These are phyloP conservation scores for Atta cephalotes DNA, from an alignment of 1,140 invertebrate genomes.

Conservation along the genomic window DNA sequence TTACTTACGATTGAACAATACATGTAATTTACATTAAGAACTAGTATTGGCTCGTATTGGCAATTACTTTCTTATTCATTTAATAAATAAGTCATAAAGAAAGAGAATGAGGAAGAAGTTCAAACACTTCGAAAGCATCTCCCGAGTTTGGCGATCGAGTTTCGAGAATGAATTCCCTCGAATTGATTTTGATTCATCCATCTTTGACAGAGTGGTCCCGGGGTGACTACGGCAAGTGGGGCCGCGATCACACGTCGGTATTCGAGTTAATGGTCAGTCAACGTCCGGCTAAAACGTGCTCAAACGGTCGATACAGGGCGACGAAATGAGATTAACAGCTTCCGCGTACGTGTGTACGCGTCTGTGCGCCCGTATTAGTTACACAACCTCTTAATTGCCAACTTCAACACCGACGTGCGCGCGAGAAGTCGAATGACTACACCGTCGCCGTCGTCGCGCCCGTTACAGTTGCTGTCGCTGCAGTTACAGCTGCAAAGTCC, in stretches of 20 bases:
- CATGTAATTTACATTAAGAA: no score
- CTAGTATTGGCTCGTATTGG: no score
- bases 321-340: conserved; percentile 74
- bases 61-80: not conserved
- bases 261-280: conserved; percentile 65
- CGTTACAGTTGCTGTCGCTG: not conserved
- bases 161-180: not conserved
- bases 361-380: conserved; percentile 63
- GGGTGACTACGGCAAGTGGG: conserved; percentile 39
- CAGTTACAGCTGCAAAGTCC: not conserved
- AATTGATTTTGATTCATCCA: conserved; percentile 42
- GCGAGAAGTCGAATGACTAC: conserved; percentile 28
- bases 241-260: conserved; percentile 55
- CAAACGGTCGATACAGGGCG: conserved; percentile 66
- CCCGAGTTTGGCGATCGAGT: not conserved
- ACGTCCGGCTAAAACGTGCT: conserved; percentile 63
- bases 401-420: conserved; percentile 66
- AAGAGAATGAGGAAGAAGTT: not conserved
- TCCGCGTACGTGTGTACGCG: conserved; percentile 44
- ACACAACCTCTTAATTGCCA: conserved; percentile 72
- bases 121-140: not conserved
- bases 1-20: no score
- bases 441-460: not conserved
- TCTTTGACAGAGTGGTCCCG: conserved; percentile 22
- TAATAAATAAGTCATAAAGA: not conserved